Percentiles rank a stretch among this genome's conserved stretches.
phyloP scores from a whole-genome alignment of 2,797 vertebrate genomes.

The Luscinia megarhynchos region DNA sequence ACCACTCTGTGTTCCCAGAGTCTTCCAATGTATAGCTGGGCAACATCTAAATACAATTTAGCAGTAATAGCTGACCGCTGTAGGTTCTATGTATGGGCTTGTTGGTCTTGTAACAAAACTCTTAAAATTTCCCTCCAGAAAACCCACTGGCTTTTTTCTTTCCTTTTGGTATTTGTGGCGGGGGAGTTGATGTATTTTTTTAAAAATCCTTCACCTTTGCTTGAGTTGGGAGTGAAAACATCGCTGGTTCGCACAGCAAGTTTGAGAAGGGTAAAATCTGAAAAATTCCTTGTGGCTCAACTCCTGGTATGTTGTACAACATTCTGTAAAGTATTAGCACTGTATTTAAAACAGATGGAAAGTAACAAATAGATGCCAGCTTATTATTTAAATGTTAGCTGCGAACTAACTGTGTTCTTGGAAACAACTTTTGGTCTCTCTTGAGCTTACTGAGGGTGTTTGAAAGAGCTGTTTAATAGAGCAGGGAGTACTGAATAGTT shows the following conservation, averaged over 20 bases:
- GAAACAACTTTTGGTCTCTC: background rate
- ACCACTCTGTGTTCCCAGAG: background rate
- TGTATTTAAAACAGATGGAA: conserved; percentile 22
- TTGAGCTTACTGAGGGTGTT: background rate
- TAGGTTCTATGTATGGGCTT: background rate
- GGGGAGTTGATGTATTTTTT: background rate
- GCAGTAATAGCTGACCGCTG: background rate
- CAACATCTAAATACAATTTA: background rate
- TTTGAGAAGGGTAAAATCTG: background rate
- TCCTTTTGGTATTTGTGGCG: background rate
- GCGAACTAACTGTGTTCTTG: background rate
- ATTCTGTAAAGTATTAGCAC: background rate
- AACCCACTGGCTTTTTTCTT: background rate
- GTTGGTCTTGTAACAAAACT: background rate
- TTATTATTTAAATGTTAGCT: background rate
- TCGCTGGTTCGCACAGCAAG: background rate
- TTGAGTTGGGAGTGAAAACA: background rate
- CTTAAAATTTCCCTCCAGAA: background rate
- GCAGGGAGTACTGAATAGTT: background rate
- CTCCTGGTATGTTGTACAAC: background rate
- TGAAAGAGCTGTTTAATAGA: background rate
- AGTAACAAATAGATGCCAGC: background rate
- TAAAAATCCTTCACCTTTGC: background rate
- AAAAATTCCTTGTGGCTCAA: background rate
- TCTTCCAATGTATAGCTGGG: background rate